These are phyloP conservation scores for Branchellion lobata DNA, from an alignment of 2,888 invertebrate genomes.

Conservation along the genomic window DNA sequence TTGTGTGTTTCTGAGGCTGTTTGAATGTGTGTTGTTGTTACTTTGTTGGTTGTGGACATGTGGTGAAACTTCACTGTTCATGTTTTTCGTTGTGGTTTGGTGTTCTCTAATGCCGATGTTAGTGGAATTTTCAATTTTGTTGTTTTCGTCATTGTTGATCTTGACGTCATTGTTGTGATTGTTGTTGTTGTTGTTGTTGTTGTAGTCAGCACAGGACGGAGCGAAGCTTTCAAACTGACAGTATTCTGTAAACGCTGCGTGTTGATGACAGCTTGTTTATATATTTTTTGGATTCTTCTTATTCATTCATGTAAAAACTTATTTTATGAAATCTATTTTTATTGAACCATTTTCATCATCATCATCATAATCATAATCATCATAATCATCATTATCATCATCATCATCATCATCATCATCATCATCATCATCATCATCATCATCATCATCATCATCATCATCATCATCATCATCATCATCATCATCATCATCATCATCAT, in stretches of 20 bases:
- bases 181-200: neutral
- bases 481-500: neutral
- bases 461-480: constrained; percentile 29
- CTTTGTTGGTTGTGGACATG: neutral
- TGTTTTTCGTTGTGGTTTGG: too few relatives aligned
- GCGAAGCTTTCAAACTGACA: constrained; percentile 7
- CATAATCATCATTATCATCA: too few relatives aligned
- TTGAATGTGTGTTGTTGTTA: neutral
- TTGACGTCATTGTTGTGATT: neutral
- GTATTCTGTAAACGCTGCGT: too few relatives aligned
- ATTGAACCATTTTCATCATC: too few relatives aligned
- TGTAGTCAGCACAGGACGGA: neutral
- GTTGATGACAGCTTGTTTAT: neutral
- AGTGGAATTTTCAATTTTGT: neutral
- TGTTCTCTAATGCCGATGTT: neutral
- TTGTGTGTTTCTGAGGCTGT: neutral
- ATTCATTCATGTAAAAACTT: neutral
- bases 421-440: constrained; percentile 23
- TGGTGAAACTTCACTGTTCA: neutral
- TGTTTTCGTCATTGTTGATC: neutral
- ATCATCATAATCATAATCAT: neutral
- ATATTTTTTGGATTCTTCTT: neutral
- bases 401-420: constrained; percentile 37
- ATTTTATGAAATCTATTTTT: neutral
- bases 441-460: constrained; percentile 35